Evolutionary conservation across 2,888 invertebrate genomes (phyloP).

Genomic region (Bellardia bayeri): DNA sequence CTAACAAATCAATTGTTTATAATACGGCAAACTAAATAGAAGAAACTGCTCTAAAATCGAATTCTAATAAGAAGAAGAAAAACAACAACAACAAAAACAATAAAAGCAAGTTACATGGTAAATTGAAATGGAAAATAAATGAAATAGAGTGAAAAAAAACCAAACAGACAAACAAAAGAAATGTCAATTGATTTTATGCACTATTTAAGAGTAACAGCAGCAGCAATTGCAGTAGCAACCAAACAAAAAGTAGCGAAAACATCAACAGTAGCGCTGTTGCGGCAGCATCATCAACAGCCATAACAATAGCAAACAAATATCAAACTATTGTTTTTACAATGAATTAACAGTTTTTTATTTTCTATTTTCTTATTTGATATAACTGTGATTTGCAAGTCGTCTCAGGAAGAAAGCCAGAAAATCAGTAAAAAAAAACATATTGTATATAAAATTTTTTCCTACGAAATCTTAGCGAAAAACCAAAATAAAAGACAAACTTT

Average conservation of each 20-base stretch:
- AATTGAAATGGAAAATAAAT: slow-evolving; percentile 53
- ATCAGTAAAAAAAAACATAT: not conserved
- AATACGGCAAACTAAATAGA: slow-evolving; percentile 43
- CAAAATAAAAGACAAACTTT: slow-evolving; percentile 29
- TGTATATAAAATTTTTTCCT: slow-evolving; percentile 37
- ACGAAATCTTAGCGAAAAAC: slow-evolving; percentile 32
- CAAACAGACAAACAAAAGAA: slow-evolving; percentile 76
- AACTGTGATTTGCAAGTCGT: slow-evolving; percentile 51
- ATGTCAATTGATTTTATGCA: slow-evolving; percentile 83
- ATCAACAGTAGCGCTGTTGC: slow-evolving; percentile 34
- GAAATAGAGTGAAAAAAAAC: slow-evolving; percentile 23
- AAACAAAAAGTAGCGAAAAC: not conserved
- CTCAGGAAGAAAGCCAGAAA: not conserved
- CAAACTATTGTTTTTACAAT: slow-evolving; percentile 65
- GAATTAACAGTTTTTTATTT: slow-evolving; percentile 61
- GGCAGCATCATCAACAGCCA: slow-evolving; percentile 43
- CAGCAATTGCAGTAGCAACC: slow-evolving; percentile 20
- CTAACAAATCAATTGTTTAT: slow-evolving; percentile 73
- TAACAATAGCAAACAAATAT: slow-evolving; percentile 57
- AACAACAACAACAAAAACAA: slow-evolving; percentile 29
- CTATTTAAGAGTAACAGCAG: slow-evolving; percentile 76
- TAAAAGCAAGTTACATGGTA: slow-evolving; percentile 47
- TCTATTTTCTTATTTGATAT: slow-evolving; percentile 19
- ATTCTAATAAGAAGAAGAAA: slow-evolving; percentile 46
- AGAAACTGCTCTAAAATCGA: slow-evolving; percentile 60